Percentiles rank a stretch among this genome's conserved stretches.
phyloP scores from a whole-genome alignment of 1,140 invertebrate species.

The Nylanderia fulva region DNA sequence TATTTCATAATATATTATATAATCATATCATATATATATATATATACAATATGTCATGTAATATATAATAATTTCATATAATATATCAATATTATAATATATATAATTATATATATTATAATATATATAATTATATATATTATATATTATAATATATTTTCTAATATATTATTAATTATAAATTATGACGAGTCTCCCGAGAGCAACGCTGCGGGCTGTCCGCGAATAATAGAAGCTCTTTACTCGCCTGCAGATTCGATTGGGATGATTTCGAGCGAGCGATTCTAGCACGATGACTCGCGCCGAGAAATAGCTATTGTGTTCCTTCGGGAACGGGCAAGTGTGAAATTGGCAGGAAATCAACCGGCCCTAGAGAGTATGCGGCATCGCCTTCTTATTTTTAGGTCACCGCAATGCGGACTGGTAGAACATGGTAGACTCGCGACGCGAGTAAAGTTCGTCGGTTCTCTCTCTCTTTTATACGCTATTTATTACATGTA shows the following conservation, averaged over 20 bases:
- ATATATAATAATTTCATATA: no score
- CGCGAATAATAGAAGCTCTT: not conserved
- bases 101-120: no score
- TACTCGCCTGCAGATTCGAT: not conserved
- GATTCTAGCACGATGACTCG: not conserved
- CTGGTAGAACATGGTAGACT: constrained; percentile 29
- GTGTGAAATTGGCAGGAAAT: constrained; percentile 78
- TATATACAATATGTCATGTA: no score
- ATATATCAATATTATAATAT: no score
- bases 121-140: no score
- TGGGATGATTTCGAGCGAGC: not conserved
- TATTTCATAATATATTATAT: no score
- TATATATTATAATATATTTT: no score
- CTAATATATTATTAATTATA: no score
- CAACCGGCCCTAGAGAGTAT: constrained; percentile 60
- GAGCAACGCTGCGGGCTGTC: not conserved
- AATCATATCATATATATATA: no score
- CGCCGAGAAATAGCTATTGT: not conserved
- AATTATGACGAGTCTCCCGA: not conserved
- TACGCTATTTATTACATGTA: no score
- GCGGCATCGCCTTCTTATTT: constrained; percentile 75
- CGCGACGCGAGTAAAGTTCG: no score
- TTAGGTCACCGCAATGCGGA: constrained; percentile 73
- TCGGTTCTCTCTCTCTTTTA: no score
- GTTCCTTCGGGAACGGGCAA: constrained; percentile 16